Evolutionary conservation across 1,140 invertebrate species (phyloP).

Genomic region (Bombus haemorrhoidalis): DNA sequence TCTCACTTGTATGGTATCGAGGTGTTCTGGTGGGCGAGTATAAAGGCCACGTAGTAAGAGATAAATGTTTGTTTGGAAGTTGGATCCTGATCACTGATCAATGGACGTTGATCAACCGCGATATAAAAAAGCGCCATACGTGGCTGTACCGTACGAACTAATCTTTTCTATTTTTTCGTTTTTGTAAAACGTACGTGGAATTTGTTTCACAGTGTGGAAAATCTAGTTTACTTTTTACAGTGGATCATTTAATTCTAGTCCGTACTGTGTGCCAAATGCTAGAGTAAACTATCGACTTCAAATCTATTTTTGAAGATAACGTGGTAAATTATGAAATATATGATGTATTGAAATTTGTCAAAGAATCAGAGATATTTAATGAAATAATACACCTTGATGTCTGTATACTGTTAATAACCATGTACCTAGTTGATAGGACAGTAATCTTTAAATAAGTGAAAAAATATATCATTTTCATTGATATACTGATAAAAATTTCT

Average conservation of each 20-base stretch:
- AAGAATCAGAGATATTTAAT: background rate
- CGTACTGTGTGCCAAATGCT: background rate
- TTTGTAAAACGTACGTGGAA: background rate
- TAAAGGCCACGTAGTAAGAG: background rate
- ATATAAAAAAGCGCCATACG: background rate
- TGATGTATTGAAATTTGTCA: background rate
- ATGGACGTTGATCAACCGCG: background rate
- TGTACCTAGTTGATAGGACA: no score
- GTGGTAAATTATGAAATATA: background rate
- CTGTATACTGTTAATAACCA: no score
- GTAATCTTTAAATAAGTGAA: no score
- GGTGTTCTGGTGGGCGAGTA: no score
- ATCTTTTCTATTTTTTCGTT: background rate
- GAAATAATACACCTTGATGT: background rate
- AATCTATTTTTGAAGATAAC: background rate
- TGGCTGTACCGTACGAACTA: background rate
- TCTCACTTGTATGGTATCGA: background rate
- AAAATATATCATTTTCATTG: no score
- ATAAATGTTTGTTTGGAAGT: background rate
- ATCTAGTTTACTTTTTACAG: background rate
- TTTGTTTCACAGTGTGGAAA: background rate
- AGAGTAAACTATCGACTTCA: background rate
- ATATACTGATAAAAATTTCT: no score
- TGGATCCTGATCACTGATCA: no score
- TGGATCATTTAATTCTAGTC: background rate